These are phyloP conservation scores for Diploptera punctata DNA, from an alignment of 2,888 invertebrate species.

Conservation along the genomic window DNA sequence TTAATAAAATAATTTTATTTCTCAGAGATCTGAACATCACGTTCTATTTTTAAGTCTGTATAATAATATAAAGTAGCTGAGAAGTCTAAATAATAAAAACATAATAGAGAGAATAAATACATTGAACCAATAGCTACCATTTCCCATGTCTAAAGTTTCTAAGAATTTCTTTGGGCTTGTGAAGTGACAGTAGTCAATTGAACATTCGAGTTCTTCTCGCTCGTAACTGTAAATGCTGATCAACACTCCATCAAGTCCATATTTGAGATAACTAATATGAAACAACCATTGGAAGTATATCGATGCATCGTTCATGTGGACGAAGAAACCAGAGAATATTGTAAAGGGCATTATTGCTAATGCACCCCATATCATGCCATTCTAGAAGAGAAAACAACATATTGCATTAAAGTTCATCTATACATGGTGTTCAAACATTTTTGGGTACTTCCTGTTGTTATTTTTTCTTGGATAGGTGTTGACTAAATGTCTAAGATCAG, in stretches of 20 bases:
- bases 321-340: conserved; percentile 92
- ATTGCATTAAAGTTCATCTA: too few species aligned
- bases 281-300: conserved; percentile 82
- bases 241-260: conserved; percentile 84
- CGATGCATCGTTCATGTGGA: conserved; percentile 83
- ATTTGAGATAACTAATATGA: conserved; percentile 86
- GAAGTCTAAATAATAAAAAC: conserved; percentile 64
- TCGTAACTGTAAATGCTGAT: conserved; percentile 84
- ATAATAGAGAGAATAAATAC: conserved; percentile 69
- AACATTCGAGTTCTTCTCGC: conserved; percentile 75
- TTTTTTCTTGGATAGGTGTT: too few species aligned
- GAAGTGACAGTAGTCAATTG: conserved; percentile 77
- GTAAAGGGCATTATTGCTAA: conserved; percentile 86
- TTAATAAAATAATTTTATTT: too few species aligned
- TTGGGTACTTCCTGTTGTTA: too few species aligned
- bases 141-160: conserved; percentile 72
- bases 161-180: conserved; percentile 64
- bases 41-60: conserved; percentile 42
- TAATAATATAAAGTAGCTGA: conserved; percentile 52
- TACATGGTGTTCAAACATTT: too few species aligned
- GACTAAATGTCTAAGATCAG: too few species aligned
- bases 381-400: conserved; percentile 62
- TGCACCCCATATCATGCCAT: conserved; percentile 89
- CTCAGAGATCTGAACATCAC: too few species aligned
- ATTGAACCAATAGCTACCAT: conserved; percentile 70